Percentiles rank a stretch among this genome's conserved stretches.
Conservation (phyloP, 1,140 invertebrate species). For the Trichonephila clavata region DNA sequence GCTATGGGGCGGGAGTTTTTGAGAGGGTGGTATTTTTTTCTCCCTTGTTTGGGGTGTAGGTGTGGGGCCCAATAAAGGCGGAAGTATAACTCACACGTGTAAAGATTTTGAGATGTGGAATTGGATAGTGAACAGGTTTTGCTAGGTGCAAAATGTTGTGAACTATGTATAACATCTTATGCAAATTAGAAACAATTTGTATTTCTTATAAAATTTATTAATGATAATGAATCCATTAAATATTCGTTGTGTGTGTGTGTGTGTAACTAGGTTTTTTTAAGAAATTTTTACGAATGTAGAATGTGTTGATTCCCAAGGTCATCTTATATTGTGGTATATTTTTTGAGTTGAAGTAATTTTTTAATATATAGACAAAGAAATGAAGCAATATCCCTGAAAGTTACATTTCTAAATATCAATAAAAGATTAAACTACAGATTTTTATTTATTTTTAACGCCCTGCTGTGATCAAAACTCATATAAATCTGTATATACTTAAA, state of each 20-base stretch:
- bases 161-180: not conserved
- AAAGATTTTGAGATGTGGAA: conserved; percentile 3
- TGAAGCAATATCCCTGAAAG: too few species aligned
- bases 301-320: not conserved
- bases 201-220: not conserved
- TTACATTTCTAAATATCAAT: too few species aligned
- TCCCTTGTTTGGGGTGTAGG: not conserved
- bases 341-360: too few species aligned
- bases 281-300: not conserved
- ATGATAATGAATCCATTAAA: not conserved
- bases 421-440: too few species aligned
- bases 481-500: too few species aligned
- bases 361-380: too few species aligned
- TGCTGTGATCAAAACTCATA: too few species aligned
- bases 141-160: not conserved
- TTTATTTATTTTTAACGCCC: too few species aligned
- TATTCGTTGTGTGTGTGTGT: too few species aligned
- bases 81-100: conserved; percentile 44
- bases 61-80: conserved; percentile 55
- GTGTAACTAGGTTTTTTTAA: not conserved
- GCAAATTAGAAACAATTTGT: not conserved
- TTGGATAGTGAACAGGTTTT: conserved; percentile 17
- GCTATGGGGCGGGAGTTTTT: conserved; percentile 51
- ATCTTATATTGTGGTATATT: not conserved
- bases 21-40: conserved; percentile 43